A percentile compares a stretch with the other conserved stretches of the same genome.
These are phyloP conservation scores for Dipodomys ordii DNA, from an alignment of 2,113 vertebrate species.

Conservation along the genomic window DNA sequence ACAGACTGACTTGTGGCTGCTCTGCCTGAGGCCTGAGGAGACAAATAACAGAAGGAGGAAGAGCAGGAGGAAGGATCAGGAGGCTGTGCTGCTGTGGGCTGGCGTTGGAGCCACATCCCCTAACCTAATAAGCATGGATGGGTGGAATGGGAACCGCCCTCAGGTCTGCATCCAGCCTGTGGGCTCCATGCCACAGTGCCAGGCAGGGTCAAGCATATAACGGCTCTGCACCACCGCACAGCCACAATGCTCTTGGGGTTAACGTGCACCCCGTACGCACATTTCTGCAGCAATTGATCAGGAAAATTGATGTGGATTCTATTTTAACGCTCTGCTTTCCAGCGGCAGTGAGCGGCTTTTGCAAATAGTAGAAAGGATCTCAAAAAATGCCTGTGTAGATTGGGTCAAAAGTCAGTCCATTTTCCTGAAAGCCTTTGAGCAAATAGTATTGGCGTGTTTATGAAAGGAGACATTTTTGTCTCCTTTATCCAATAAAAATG, in stretches of 20 bases:
- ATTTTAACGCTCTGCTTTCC: constrained; percentile 54
- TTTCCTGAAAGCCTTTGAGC: constrained; percentile 32
- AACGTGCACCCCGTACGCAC: background rate
- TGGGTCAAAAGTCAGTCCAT: constrained; percentile 36
- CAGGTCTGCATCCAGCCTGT: background rate
- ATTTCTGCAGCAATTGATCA: constrained; percentile 59
- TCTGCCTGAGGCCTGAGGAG: constrained; percentile 75
- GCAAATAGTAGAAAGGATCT: background rate
- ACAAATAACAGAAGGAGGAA: constrained; percentile 24
- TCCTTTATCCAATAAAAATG: constrained; percentile 41
- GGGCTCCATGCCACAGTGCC: background rate
- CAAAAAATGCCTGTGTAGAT: background rate
- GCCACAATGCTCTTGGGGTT: background rate
- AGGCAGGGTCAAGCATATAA: background rate
- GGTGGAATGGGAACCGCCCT: constrained; percentile 57
- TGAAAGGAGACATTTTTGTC: background rate
- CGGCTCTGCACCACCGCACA: fast-evolving
- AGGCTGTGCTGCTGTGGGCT: background rate
- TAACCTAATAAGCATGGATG: constrained; percentile 54
- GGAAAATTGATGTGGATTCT: constrained; percentile 59
- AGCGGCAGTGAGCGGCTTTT: background rate
- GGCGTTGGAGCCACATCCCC: background rate
- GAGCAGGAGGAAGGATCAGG: too few relatives aligned
- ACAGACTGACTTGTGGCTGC: constrained; percentile 72
- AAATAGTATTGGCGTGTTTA: background rate